Base-by-base conservation (phyloP, 2,113 vertebrate species). In the Ptyas mucosa region DNA sequence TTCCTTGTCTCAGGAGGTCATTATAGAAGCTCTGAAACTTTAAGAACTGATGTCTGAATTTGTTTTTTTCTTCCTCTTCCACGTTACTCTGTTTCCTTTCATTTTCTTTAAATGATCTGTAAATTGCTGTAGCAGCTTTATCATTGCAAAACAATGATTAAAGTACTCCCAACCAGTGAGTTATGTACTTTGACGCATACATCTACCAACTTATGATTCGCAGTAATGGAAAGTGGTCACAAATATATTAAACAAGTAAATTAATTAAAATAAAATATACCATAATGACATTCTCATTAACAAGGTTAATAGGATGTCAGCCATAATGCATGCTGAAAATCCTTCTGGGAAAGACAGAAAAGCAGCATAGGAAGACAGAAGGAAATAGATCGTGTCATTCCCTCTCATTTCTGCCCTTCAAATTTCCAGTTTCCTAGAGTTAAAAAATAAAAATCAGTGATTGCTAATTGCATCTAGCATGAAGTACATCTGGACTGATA, bases 81-180 rank as follows among this genome's bases (percentile, higher is more conserved):
- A 6, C 0, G 2, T 14, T n/a, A 52, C 0, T 2, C 49, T 18
- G 18, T n/a, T 51, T 52, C 51, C 5, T n/a, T 54, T 39, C 75
- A 21, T 43, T 81, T 81, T 81, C 34, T 18, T 87, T 34, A n/a
- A 54, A 53, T 54, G 29, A n/a, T 52, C 49, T 88, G 87, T 88
- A 34, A 53, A 15, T 53, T 34, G 29, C 8, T 15, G 2, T n/a
- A n/a, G 51, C 51, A 54, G 87, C 51, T 20, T 88, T 88, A 53
- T 88, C 87, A 88, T 20, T 34, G 87, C 51, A 88, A n/a, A 88
- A n/a, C 18, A 18, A 12, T 88, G 15, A 88, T 43, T 39, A 81
- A 81, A 43, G 7, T 43, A 81, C 20, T 81, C 34, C 34, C 75
- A 81, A 43, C 8, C 75, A 81, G 75, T 81, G 75, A 81, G 34